Base-by-base conservation (phyloP, 2,797 vertebrate species). In the Odontamblyopus lacepedii region DNA sequence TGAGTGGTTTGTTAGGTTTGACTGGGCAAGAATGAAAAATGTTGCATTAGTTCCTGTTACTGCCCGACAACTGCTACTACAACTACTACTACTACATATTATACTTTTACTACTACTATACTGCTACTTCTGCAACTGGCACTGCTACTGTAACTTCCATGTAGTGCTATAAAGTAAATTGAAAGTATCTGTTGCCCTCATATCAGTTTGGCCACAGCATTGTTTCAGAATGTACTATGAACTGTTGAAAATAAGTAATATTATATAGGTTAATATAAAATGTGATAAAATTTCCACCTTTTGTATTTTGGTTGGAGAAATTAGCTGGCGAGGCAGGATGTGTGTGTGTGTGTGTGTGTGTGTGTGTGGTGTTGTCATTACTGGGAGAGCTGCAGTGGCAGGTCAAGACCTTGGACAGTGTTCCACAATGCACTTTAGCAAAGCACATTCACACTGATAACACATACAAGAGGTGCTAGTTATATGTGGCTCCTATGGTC, bases 351-450 rank as follows among this genome's bases (percentile, higher is more conserved):
- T 38, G 35, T 9, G 35, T 9, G 8, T 38, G 35, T 38, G 35
- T 38, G 1, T 38, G 35, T 38, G 35, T 38, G 7, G 35, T 18
- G 18, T 48, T 65, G 13, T 50, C 44, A 50, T 53, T 67, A 67
- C 50, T 53, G 48, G 19, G 50, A 55, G 29, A 55, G 65, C 65
- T 55, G 16, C 65, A 53, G 9, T 55, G 29, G 50, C 48, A 35
- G 65, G 65, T 67, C 65, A 67, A 50, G 65, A 55, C 65, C 65
- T 67, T 67, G 65, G 65, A 67, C 48, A 67, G 65, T 15, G 65
- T 29, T 7, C 4, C 23, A 50, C 41, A 65, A 50, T 65, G 12
- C 27, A 67, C 29, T 53, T 67, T 23, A 55, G 16, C 30, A 35
- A 55, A 55, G 26, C 26, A 30, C 26, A 19, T 53, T 0, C 16